Conservation (phyloP, 2,888 invertebrate genomes). For the Synergus japonicus region DNA sequence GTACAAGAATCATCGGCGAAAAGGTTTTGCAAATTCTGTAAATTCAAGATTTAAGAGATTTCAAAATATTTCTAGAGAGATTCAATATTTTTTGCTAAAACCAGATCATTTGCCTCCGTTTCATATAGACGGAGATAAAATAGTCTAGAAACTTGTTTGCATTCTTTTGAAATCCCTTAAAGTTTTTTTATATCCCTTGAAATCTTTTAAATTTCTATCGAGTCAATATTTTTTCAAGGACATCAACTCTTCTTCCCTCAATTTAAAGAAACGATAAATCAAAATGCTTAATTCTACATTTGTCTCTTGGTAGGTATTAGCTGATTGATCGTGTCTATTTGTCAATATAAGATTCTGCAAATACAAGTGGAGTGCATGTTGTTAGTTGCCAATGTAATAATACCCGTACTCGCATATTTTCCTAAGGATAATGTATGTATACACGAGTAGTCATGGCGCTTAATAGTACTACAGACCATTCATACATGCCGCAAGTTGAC, state of each 20-base stretch:
- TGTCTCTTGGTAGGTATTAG: not conserved
- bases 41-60: not conserved
- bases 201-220: too few species aligned
- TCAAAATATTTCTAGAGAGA: too few species aligned
- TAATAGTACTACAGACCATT: conserved; percentile 70
- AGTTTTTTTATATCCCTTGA: too few species aligned
- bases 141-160: too few species aligned
- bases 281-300: not conserved
- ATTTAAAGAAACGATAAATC: not conserved
- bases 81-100: too few species aligned
- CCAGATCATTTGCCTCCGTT: too few species aligned
- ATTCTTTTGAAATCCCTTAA: too few species aligned
- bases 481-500: conserved; percentile 65
- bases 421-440: conserved; percentile 33
- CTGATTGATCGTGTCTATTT: not conserved
- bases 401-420: conserved; percentile 14
- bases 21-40: not conserved
- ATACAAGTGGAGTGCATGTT: conserved; percentile 1
- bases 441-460: conserved; percentile 53
- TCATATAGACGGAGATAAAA: too few species aligned
- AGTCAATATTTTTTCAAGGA: too few species aligned
- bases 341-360: not conserved
- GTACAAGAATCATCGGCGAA: conserved; percentile 46
- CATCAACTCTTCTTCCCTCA: not conserved
- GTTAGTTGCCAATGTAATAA: not conserved